Conservation (phyloP, 1,140 invertebrate species). For the Brachionus sp. region DNA sequence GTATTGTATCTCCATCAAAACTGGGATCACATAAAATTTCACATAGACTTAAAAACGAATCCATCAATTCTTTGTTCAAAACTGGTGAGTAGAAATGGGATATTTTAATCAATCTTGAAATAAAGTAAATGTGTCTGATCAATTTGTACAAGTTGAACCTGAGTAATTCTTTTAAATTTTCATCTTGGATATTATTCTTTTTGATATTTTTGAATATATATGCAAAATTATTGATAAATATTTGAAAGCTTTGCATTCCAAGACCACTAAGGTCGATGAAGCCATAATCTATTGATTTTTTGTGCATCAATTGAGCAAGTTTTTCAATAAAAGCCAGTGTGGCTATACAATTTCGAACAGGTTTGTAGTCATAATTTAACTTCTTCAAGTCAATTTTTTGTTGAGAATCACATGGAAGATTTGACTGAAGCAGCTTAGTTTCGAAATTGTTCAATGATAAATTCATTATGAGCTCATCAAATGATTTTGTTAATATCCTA, state of each 20-base stretch:
- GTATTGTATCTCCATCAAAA: not conserved
- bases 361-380: constrained; percentile 8
- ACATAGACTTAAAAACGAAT: not conserved
- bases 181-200: not conserved
- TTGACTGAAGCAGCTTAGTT: not conserved
- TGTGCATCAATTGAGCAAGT: not conserved
- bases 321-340: constrained; percentile 11
- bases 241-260: not conserved
- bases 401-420: not conserved
- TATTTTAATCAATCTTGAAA: not conserved
- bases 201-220: not conserved
- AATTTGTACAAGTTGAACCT: not conserved
- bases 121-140: not conserved
- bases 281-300: constrained; percentile 5
- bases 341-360: not conserved
- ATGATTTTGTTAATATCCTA: not conserved
- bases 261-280: not conserved
- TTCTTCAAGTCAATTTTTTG: not conserved
- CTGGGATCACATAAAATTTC: not conserved
- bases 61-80: not conserved
- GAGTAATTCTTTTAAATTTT: not conserved
- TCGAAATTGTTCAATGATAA: not conserved
- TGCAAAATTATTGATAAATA: not conserved
- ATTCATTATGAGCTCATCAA: not conserved
- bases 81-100: constrained; percentile 3